Base-by-base conservation (phyloP, 2,797 vertebrate genomes). In the Phrynocephalus guinanensis region DNA sequence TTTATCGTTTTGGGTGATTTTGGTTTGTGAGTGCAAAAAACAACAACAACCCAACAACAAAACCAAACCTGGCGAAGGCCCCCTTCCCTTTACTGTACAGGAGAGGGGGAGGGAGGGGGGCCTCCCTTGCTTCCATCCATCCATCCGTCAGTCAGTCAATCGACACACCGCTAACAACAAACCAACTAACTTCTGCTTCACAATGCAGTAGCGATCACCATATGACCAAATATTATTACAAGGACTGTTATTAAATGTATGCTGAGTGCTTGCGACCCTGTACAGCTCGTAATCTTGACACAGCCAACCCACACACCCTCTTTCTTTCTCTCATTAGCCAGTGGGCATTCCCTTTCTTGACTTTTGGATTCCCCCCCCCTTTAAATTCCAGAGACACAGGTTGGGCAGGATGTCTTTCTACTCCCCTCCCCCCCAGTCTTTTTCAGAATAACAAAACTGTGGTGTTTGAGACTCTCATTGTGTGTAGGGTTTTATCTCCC, bases 221-320 rank as follows among this genome's bases (percentile, higher is more conserved):
- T 94, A 94, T 94, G 95, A 96, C 96, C 96, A 96, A 96, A 96
- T 96, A 96, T 95, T 96, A 96, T 95, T 93, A 93, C 91, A 93
- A 96, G 95, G 95, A 96, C 96, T 96, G 96, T 96, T 96, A 96
- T 89, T 96, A 86, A 94, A 91, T 94, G 93, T 94, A 94, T 93
- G 94, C 94, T 85, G 93, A 95, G 95, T 93, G 94, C 95, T 90
- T 86, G 93, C 93, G 92, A 86, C 38, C 78, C 67, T 80, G 91
- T 91, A 88, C 90, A 92, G 84, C 88, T 93, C 90, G 75, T 93
- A 91, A 76, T 88, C 82, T 48, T 87, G 68, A 86, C 80, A 93
- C 94, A 93, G 90, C 94, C 91, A 88, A 91, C 93, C 85, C 89
- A 56, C 52, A 56, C 52, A 56, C 9, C 0, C 52, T 56, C 52